These are phyloP conservation scores for Ascaphus truei DNA, from an alignment of 2,113 vertebrate species.

Conservation along the genomic window DNA sequence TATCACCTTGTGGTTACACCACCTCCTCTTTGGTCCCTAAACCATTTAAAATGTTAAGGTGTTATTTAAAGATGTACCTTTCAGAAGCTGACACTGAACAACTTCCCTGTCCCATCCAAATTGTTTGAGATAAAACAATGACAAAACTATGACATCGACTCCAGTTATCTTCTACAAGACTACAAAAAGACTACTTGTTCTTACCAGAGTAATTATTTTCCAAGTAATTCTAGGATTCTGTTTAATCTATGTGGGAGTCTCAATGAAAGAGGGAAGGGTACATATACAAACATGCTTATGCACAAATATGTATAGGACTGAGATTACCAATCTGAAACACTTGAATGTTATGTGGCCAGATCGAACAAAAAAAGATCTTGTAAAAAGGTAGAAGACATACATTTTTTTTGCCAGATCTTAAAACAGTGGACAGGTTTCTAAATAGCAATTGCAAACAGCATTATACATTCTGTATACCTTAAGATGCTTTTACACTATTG, in stretches of 20 bases:
- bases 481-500: background rate
- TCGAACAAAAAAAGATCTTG: conserved; percentile 18
- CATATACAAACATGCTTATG: too few species aligned
- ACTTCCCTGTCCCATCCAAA: background rate
- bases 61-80: background rate
- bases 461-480: conserved; percentile 31
- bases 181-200: conserved; percentile 10
- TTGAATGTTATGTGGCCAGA: conserved; percentile 43
- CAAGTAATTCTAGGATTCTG: background rate
- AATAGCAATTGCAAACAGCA: conserved; percentile 33
- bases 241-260: conserved; percentile 14
- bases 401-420: conserved; percentile 43
- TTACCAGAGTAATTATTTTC: background rate
- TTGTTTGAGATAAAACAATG: too few species aligned
- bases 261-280: conserved; percentile 2
- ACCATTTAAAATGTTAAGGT: background rate
- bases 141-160: background rate
- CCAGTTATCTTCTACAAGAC: background rate
- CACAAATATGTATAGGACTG: conserved; percentile 29
- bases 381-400: conserved; percentile 7
- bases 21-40: conserved; percentile 3
- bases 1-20: conserved; percentile 42
- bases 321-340: conserved; percentile 46
- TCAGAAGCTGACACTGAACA: background rate
- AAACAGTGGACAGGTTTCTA: conserved; percentile 39